phyloP scores from a whole-genome alignment of 2,888 invertebrate genomes.

The Athalia circularis region DNA sequence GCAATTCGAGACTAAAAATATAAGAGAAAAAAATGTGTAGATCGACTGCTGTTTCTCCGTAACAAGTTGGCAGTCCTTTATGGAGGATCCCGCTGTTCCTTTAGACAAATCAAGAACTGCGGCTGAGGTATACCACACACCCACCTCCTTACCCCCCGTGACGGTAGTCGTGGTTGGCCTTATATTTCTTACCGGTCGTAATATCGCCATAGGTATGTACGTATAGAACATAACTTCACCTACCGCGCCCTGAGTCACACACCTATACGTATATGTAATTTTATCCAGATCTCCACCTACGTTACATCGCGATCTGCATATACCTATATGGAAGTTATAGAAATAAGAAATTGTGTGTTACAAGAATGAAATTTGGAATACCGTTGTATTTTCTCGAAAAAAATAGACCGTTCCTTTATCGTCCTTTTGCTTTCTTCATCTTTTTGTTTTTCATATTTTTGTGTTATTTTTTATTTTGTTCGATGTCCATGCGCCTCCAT shows the following conservation, averaged over 20 bases:
- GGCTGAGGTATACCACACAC: background rate
- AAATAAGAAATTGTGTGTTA: too few relatives aligned
- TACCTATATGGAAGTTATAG: background rate
- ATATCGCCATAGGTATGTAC: constrained; percentile 28
- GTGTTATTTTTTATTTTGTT: background rate
- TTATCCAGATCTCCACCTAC: too few relatives aligned
- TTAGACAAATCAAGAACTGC: constrained; percentile 40
- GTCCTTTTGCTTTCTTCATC: background rate
- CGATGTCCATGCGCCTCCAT: too few relatives aligned
- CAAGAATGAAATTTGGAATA: too few relatives aligned
- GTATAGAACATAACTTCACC: constrained; percentile 18
- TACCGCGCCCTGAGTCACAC: constrained; percentile 3
- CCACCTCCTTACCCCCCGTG: background rate
- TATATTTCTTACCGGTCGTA: constrained; percentile 23
- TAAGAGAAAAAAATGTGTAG: constrained; percentile 2
- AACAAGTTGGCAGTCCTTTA: constrained; percentile 38
- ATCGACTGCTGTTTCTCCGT: constrained; percentile 30
- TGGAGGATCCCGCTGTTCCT: constrained; percentile 40
- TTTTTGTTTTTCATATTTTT: background rate
- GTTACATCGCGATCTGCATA: too few relatives aligned
- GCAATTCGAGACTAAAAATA: constrained; percentile 2
- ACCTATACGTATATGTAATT: too few relatives aligned
- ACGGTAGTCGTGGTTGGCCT: constrained; percentile 6
- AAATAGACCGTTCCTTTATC: background rate
- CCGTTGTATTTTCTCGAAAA: constrained; percentile 25